Evolutionary conservation across 2,797 vertebrate species (phyloP), one percentile per base, ranked within the genome.

Genomic region (Furcifer pardalis): DNA sequence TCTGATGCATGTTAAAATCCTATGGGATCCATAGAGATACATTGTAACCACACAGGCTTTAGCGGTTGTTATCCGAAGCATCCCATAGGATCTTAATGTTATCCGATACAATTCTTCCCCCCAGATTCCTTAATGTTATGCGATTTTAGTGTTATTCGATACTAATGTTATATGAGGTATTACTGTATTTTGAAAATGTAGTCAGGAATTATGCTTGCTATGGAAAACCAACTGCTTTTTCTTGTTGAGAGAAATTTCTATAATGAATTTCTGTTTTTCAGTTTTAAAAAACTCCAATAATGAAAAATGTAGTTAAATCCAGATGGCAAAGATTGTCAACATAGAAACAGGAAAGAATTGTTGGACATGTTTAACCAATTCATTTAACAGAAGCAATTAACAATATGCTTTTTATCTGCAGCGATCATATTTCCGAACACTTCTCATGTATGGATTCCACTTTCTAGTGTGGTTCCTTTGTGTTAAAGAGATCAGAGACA

Each of bases 381-480:
- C 25, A 32, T 81, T 84, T 60, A 12, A 82, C 56, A n/a, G 84
- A 89, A n/a, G 75, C 77, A 68, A 37, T 81, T 91, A 35, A 92
- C 72, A 86, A 71, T 73, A 90, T 92, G 75, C 71, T 78, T 90
- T 93, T 87, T 94, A 42, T 94, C 89, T 90, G 75, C 93, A 99
- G 98, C 97, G 98, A 49, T 99, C 98, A 23, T 21, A 97, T 88
- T 99, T 99, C 88, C 97, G 98, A 71, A 98, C 98, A 10, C 95
- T 99, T 86, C 97, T 99, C 35, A 99, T 99, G 98, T 98, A 97
- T 9, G 98, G 98, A 8, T 99, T 99, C 95, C 99, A 99, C 96
- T 99, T 98, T 96, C 96, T 99, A 86, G 98, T 99, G 72, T 99
- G 98, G 98, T 98, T 99, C 95, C 96, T 99, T 32, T 99, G 98